Evolutionary conservation across 2,888 invertebrate species (phyloP).

Genomic region (Cephalotes varians): DNA sequence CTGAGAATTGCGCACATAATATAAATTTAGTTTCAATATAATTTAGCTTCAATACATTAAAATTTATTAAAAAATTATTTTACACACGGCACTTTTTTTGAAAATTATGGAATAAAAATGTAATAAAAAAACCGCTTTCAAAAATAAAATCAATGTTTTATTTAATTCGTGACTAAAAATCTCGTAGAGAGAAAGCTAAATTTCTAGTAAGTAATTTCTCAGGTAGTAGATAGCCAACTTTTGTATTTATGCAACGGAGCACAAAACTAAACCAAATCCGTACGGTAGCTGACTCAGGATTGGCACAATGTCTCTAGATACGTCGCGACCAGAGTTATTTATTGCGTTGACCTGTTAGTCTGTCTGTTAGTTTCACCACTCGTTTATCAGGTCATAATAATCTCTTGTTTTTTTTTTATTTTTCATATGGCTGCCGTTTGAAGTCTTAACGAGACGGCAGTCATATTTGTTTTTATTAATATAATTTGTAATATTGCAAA

Average conservation of each 20-base stretch:
- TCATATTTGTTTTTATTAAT: constrained; percentile 72
- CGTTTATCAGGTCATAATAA: constrained; percentile 75
- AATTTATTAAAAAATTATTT: background rate
- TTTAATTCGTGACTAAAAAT: constrained; percentile 54
- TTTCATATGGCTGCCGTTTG: constrained; percentile 58
- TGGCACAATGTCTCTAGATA: constrained; percentile 79
- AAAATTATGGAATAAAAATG: constrained; percentile 32
- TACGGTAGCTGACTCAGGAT: constrained; percentile 72
- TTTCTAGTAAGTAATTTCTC: constrained; percentile 62
- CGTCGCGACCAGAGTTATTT: constrained; percentile 82
- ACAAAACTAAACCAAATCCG: constrained; percentile 79
- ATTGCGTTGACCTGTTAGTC: constrained; percentile 84
- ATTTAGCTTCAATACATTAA: too few relatives aligned
- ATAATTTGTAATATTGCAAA: constrained; percentile 42
- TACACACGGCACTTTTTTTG: background rate
- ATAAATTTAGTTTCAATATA: background rate
- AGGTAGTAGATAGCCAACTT: constrained; percentile 66
- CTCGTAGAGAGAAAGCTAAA: constrained; percentile 68
- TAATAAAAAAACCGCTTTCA: constrained; percentile 32
- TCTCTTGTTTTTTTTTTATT: constrained; percentile 65
- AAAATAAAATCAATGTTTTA: constrained; percentile 68
- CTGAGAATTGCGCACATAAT: background rate
- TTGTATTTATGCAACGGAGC: constrained; percentile 75
- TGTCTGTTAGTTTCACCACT: constrained; percentile 79
- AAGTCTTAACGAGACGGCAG: constrained; percentile 55